Conservation (phyloP, 2,888 invertebrate species). For the Diabrotica balteata region DNA sequence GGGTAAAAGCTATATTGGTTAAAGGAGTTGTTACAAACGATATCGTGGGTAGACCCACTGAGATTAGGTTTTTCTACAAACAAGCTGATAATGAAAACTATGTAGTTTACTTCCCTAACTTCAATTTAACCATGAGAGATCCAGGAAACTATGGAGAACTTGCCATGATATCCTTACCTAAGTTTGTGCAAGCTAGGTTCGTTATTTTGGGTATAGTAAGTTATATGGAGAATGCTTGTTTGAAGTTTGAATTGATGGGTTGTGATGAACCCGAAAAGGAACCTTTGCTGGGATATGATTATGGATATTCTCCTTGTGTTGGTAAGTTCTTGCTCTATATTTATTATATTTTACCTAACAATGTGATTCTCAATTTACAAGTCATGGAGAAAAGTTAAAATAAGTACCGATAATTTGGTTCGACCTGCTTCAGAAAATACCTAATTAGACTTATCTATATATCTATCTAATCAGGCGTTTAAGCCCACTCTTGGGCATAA, state of each 20-base stretch:
- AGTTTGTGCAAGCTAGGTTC: constrained; percentile 92
- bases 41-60: constrained; percentile 93
- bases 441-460: too few species aligned
- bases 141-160: constrained; percentile 97
- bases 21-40: constrained; percentile 95
- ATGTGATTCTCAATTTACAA: too few species aligned
- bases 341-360: not conserved
- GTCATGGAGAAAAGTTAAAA: too few species aligned
- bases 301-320: constrained; percentile 92
- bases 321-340: constrained; percentile 62
- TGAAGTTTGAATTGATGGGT: constrained; percentile 95
- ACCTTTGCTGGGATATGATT: constrained; percentile 89
- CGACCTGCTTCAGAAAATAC: too few species aligned
- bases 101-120: constrained; percentile 96
- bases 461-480: too few species aligned
- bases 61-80: constrained; percentile 96
- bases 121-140: constrained; percentile 91
- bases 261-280: constrained; percentile 87
- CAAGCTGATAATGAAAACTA: constrained; percentile 93
- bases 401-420: too few species aligned
- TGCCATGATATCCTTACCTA: constrained; percentile 93
- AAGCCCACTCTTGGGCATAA: too few species aligned
- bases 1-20: constrained; percentile 90
- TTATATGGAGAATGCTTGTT: constrained; percentile 95
- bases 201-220: constrained; percentile 93